Percentiles rank a stretch among this genome's conserved stretches.
phyloP scores from a whole-genome alignment of 2,797 vertebrate species.

The Heteromormyrus szaboi region DNA sequence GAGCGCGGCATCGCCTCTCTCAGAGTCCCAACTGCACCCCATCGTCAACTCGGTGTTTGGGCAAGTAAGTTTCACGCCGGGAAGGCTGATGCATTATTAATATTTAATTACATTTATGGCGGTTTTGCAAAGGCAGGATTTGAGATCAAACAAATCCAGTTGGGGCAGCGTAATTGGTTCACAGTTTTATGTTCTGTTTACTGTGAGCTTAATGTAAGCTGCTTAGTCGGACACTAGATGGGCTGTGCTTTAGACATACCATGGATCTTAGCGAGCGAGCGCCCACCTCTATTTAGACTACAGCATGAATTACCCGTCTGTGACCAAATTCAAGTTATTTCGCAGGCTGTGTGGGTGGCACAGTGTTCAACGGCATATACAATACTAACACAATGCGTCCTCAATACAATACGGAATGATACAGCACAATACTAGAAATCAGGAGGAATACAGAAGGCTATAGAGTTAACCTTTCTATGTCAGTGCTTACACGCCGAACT shows the following conservation, averaged over 20 bases:
- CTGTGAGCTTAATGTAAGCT: background rate
- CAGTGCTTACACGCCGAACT: background rate
- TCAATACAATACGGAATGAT: background rate
- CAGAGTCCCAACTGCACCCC: constrained; percentile 64
- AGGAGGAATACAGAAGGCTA: background rate
- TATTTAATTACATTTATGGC: background rate
- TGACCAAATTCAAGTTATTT: background rate
- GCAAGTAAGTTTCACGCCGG: constrained; percentile 61
- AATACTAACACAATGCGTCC: background rate
- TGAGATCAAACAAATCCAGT: background rate
- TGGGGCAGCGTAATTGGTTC: background rate
- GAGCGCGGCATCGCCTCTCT: constrained; percentile 45
- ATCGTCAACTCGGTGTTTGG: constrained; percentile 87
- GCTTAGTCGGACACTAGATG: background rate
- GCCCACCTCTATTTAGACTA: background rate
- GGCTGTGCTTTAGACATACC: background rate
- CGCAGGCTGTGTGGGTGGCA: background rate
- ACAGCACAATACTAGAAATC: background rate
- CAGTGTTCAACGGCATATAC: background rate
- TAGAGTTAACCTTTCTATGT: background rate
- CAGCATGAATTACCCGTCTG: background rate
- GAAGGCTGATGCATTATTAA: too few species aligned
- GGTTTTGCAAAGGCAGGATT: background rate
- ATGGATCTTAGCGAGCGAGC: background rate
- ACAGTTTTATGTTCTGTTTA: background rate